Evolutionary conservation across 1,140 invertebrate species (phyloP).

Genomic region (Drosophila subobscura): DNA sequence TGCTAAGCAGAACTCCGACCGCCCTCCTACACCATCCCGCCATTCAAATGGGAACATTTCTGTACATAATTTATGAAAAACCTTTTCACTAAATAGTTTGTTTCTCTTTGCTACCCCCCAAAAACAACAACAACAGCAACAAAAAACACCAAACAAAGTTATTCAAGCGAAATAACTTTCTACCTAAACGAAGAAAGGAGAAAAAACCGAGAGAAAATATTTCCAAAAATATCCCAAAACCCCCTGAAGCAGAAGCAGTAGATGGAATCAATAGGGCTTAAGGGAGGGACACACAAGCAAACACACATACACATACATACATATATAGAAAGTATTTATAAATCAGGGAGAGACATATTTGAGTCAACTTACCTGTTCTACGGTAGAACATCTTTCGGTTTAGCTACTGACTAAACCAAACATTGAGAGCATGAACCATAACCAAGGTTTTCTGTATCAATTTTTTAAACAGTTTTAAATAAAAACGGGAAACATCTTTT

Average conservation of each 20-base stretch:
- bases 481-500: no score
- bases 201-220: neutral
- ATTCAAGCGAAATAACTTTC: slow-evolving; percentile 44
- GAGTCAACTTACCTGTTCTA: no score
- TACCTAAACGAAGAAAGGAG: neutral
- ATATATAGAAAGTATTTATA: no score
- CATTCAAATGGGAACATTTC: slow-evolving; percentile 42
- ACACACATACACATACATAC: no score
- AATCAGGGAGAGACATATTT: no score
- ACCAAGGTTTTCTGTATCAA: no score
- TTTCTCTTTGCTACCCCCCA: neutral
- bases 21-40: slow-evolving; percentile 3
- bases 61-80: slow-evolving; percentile 59
- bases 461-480: no score
- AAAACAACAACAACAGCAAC: neutral
- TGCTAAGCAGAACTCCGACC: neutral
- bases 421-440: no score
- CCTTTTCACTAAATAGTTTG: slow-evolving; percentile 37
- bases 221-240: slow-evolving; percentile 27
- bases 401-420: no score
- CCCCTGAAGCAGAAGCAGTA: no score
- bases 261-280: slow-evolving; percentile 30
- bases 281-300: neutral
- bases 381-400: no score
- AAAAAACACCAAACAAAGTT: slow-evolving; percentile 12